Conservation (phyloP, 2,888 invertebrate genomes). For the Lomographa bimaculata region DNA sequence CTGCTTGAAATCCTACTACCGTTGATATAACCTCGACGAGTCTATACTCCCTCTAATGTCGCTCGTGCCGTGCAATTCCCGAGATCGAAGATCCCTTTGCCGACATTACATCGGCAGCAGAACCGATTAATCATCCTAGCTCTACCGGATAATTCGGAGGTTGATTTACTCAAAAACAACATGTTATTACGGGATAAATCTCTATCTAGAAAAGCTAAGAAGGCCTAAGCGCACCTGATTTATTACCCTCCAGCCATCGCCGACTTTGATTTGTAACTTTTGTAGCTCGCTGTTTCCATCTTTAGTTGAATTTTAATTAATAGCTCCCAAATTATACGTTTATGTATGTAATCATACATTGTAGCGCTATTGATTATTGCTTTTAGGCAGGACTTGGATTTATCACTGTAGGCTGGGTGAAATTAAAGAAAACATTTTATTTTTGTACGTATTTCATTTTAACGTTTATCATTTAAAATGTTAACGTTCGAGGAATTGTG, state of each 20-base stretch:
- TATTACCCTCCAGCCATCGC: constrained; percentile 70
- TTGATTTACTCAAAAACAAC: constrained; percentile 83
- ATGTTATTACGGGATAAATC: constrained; percentile 83
- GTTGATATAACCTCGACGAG: too few relatives aligned
- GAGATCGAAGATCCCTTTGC: constrained; percentile 21
- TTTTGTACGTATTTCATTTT: constrained; percentile 7
- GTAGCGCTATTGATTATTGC: constrained; percentile 71
- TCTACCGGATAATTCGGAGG: constrained; percentile 83
- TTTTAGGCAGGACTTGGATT: constrained; percentile 61
- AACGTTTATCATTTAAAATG: constrained; percentile 9
- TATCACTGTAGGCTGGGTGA: constrained; percentile 45
- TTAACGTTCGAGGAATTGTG: constrained; percentile 1
- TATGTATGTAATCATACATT: constrained; percentile 70
- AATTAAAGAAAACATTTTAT: constrained; percentile 27
- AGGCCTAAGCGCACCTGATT: constrained; percentile 81
- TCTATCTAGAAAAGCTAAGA: constrained; percentile 84
- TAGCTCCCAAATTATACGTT: constrained; percentile 75
- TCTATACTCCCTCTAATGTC: constrained; percentile 5
- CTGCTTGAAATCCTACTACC: too few relatives aligned
- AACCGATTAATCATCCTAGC: constrained; percentile 76
- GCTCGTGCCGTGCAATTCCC: constrained; percentile 11
- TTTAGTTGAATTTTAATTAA: constrained; percentile 81
- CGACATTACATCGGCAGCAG: constrained; percentile 71
- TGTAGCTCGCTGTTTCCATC: constrained; percentile 77
- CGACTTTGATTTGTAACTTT: constrained; percentile 79